Conservation (phyloP, 2,797 vertebrate species). For the Cirrhinus mrigala region DNA sequence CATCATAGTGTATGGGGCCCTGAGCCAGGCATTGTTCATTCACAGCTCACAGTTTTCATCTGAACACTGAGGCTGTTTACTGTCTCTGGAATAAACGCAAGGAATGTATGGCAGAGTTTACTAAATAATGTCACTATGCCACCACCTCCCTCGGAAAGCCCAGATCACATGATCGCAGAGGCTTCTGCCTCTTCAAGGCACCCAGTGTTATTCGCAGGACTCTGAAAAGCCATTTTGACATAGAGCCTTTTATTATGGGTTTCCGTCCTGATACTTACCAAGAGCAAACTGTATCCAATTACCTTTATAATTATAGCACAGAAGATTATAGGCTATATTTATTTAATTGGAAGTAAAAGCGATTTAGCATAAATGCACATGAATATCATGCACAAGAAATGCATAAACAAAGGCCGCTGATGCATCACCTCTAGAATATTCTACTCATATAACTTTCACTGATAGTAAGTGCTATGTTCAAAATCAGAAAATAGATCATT, state of each 20-base stretch:
- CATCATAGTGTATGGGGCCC: slow-evolving; percentile 40
- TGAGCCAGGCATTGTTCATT: slow-evolving; percentile 61
- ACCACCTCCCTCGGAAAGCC: slow-evolving; percentile 44
- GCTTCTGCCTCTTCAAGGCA: slow-evolving; percentile 40
- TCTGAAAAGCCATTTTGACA: slow-evolving; percentile 19
- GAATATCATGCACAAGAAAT: background rate
- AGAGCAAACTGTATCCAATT: slow-evolving; percentile 2
- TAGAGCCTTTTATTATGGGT: slow-evolving; percentile 45
- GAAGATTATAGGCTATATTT: background rate
- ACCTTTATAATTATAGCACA: background rate
- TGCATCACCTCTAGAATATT: background rate
- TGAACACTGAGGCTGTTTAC: slow-evolving; percentile 62
- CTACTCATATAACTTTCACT: background rate
- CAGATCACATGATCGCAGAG: slow-evolving; percentile 50
- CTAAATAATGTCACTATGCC: slow-evolving; percentile 59
- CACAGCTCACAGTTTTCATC: slow-evolving; percentile 54
- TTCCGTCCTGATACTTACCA: slow-evolving; percentile 21
- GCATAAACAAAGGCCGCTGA: background rate
- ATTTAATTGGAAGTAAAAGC: background rate
- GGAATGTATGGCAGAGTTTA: slow-evolving; percentile 62
- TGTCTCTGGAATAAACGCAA: slow-evolving; percentile 56
- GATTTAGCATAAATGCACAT: background rate
- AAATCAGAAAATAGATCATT: background rate
- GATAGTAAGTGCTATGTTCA: background rate
- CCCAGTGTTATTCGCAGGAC: slow-evolving; percentile 46